Conservation (phyloP, 92 coral and sea anemone species). For the Parazoanthus atlanticus region DNA sequence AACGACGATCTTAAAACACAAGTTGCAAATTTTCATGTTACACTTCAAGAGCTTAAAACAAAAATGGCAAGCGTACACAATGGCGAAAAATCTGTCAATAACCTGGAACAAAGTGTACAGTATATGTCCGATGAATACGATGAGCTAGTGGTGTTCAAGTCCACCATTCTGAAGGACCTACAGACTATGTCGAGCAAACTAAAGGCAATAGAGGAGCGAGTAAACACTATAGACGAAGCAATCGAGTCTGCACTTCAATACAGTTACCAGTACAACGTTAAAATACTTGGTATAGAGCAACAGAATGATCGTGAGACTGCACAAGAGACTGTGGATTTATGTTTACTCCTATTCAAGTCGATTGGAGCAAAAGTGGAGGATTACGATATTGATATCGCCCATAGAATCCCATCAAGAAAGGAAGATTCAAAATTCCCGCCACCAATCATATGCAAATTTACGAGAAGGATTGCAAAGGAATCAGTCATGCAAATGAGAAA, state of each 20-base stretch:
- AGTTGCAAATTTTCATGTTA: too few species aligned
- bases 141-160: slow-evolving; percentile 21
- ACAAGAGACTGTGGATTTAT: slow-evolving; percentile 26
- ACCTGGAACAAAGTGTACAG: slow-evolving; percentile 19
- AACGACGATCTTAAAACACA: too few species aligned
- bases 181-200: slow-evolving; percentile 27
- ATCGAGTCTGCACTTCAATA: slow-evolving; percentile 32
- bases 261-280: slow-evolving; percentile 41
- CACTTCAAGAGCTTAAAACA: too few species aligned
- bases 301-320: slow-evolving; percentile 18
- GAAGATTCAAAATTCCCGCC: too few species aligned
- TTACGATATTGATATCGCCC: slow-evolving; percentile 43
- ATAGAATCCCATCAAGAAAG: slow-evolving; percentile 26
- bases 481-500: slow-evolving; percentile 9
- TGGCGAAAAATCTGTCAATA: slow-evolving; percentile 29
- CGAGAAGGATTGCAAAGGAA: slow-evolving; percentile 31
- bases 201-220: slow-evolving; percentile 24
- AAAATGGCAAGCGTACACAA: slow-evolving; percentile 36
- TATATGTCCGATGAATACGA: slow-evolving; percentile 42
- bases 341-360: slow-evolving; percentile 35
- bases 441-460: neutral
- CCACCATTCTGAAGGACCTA: slow-evolving; percentile 18
- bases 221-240: slow-evolving; percentile 35
- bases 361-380: slow-evolving; percentile 24
- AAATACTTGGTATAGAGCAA: slow-evolving; percentile 39